Evolutionary conservation across 1,140 invertebrate species (phyloP).

Genomic region (Plodia interpunctella): DNA sequence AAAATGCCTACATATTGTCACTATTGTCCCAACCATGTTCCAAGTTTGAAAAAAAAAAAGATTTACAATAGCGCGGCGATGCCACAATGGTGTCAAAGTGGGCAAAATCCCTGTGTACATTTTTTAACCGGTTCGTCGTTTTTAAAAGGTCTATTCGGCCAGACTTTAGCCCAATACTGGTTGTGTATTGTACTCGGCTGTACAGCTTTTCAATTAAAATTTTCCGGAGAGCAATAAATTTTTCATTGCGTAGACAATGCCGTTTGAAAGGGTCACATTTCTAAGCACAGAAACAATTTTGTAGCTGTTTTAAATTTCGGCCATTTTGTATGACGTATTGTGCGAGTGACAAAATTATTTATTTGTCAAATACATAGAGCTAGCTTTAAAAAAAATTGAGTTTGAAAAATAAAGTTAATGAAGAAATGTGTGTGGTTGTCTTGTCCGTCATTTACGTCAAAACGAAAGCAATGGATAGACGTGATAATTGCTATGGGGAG

Average conservation of each 20-base stretch:
- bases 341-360: no score
- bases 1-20: slow-evolving; percentile 11
- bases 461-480: no score
- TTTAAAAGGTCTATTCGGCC: no score
- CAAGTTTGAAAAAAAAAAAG: slow-evolving; percentile 6
- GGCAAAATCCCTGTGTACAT: no score
- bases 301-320: slow-evolving; percentile 13
- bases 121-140: no score
- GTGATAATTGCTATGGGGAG: no score
- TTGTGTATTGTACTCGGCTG: neutral
- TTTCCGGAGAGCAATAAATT: slow-evolving; percentile 61
- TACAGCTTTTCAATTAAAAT: slow-evolving; percentile 62
- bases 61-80: neutral
- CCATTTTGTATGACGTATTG: neutral
- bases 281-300: slow-evolving; percentile 38
- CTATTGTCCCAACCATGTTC: neutral
- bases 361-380: no score
- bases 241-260: slow-evolving; percentile 61
- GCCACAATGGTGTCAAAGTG: slow-evolving; percentile 3
- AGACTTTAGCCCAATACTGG: no score
- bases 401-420: no score
- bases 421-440: no score
- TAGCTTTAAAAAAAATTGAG: no score
- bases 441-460: no score
- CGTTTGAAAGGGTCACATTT: slow-evolving; percentile 39